Percentiles rank a stretch among this genome's conserved stretches.
Conservation (phyloP, 2,797 vertebrate genomes). For the Melanogrammus aeglefinus region DNA sequence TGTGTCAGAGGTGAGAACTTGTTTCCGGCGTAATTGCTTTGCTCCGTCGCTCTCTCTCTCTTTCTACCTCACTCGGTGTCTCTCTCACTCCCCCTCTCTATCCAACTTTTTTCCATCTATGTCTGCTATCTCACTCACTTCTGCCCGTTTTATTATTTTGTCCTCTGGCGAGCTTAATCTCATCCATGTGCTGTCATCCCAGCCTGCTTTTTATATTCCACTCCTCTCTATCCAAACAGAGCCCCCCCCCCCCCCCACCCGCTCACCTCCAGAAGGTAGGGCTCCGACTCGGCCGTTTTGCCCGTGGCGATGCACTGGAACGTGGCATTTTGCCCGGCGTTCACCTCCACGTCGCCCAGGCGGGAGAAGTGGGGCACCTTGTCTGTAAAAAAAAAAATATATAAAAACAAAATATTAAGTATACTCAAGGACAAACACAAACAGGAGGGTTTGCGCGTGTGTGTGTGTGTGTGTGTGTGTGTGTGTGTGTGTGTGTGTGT, state of each 20-base stretch:
- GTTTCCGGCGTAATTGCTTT: background rate
- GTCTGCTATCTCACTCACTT: background rate
- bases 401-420: background rate
- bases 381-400: constrained; percentile 72
- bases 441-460: background rate
- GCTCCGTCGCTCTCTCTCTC: background rate
- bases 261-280: constrained; percentile 76
- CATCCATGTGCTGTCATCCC: background rate
- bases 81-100: background rate
- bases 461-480: constrained; percentile 4
- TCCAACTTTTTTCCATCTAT: background rate
- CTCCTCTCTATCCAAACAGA: background rate
- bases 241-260: background rate
- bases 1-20: background rate
- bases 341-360: constrained; percentile 95
- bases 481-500: background rate
- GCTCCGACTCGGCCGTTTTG: constrained; percentile 83
- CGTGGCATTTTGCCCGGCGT: constrained; percentile 96
- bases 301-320: constrained; percentile 96
- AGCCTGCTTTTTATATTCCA: background rate
- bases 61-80: background rate
- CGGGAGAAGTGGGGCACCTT: constrained; percentile 98
- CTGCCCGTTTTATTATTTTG: constrained; percentile 1
- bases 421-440: too few relatives aligned
- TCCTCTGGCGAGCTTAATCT: background rate